Percentiles rank a stretch among this genome's conserved stretches.
Evolutionary conservation across 2,888 invertebrate genomes (phyloP).

Genomic region (Phanerotoma sp.): DNA sequence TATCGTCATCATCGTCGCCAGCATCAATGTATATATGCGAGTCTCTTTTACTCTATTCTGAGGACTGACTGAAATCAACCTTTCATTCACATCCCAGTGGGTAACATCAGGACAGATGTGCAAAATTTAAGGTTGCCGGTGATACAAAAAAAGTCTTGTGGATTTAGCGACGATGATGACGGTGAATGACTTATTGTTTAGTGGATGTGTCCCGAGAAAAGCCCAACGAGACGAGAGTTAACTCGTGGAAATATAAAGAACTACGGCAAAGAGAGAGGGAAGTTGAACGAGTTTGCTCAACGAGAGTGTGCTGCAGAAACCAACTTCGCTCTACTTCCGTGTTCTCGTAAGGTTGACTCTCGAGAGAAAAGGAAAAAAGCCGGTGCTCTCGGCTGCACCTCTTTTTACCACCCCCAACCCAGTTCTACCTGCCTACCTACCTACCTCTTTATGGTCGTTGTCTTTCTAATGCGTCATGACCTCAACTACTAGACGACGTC

Average conservation of each 20-base stretch:
- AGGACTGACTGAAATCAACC: too few species aligned
- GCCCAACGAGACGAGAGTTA: not conserved
- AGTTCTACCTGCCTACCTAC: too few species aligned
- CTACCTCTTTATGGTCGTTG: conserved; percentile 3
- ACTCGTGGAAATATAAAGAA: conserved; percentile 7
- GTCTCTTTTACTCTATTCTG: too few species aligned
- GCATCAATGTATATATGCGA: too few species aligned
- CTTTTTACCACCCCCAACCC: too few species aligned
- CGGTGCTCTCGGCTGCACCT: conserved; percentile 9
- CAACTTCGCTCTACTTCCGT: conserved; percentile 12
- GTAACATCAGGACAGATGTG: conserved; percentile 51
- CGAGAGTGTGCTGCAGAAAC: not conserved
- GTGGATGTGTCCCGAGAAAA: not conserved
- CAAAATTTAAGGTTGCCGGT: conserved; percentile 49
- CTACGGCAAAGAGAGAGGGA: not conserved
- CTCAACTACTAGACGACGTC: conserved; percentile 13
- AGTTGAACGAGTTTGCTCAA: conserved; percentile 13
- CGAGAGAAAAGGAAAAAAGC: conserved; percentile 3
- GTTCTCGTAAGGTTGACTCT: not conserved
- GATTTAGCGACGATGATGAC: not conserved
- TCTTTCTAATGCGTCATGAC: conserved; percentile 25
- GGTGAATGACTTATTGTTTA: not conserved
- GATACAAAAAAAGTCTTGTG: conserved; percentile 9
- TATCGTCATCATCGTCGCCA: too few species aligned
- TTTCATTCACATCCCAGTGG: conserved; percentile 50